Conservation (phyloP, 2,797 vertebrate genomes). For the Lagodon rhomboides region DNA sequence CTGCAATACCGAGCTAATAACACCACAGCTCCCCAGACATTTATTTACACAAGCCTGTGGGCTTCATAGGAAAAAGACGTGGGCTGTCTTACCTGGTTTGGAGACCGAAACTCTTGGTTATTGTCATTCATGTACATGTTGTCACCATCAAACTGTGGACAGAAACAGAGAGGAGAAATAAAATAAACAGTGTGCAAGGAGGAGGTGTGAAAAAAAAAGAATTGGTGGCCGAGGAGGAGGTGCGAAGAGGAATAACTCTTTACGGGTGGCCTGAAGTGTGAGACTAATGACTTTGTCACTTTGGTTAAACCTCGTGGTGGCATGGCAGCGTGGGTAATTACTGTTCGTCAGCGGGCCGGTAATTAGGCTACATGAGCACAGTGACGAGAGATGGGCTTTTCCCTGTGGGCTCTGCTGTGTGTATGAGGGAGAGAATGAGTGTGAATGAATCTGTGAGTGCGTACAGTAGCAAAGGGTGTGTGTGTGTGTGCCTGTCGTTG, state of each 20-base stretch:
- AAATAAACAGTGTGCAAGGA: slow-evolving; percentile 53
- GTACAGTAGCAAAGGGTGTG: slow-evolving; percentile 53
- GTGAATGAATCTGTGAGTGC: slow-evolving; percentile 67
- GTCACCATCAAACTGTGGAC: slow-evolving; percentile 98
- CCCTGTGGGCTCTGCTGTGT: slow-evolving; percentile 75
- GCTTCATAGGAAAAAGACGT: slow-evolving; percentile 11
- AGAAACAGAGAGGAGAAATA: slow-evolving; percentile 71
- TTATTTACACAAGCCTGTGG: slow-evolving; percentile 21
- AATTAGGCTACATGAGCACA: slow-evolving; percentile 86
- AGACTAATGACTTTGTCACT: slow-evolving; percentile 87
- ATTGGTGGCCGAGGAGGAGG: slow-evolving; percentile 20
- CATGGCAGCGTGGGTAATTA: slow-evolving; percentile 86
- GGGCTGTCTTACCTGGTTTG: slow-evolving; percentile 92
- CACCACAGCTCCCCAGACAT: slow-evolving; percentile 1
- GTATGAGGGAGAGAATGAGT: slow-evolving; percentile 63
- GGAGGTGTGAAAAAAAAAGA: slow-evolving; percentile 13
- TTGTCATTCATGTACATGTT: slow-evolving; percentile 99
- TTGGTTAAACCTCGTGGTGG: slow-evolving; percentile 84
- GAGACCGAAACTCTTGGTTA: slow-evolving; percentile 96
- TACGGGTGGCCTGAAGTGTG: slow-evolving; percentile 78
- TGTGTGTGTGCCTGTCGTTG: slow-evolving; percentile 37
- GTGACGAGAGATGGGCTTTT: slow-evolving; percentile 81
- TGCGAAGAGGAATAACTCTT: slow-evolving; percentile 68
- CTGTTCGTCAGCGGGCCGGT: slow-evolving; percentile 85
- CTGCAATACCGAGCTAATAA: slow-evolving; percentile 12